phyloP scores from a whole-genome alignment of 2,888 invertebrate genomes.

The Amphipyra berbera region DNA sequence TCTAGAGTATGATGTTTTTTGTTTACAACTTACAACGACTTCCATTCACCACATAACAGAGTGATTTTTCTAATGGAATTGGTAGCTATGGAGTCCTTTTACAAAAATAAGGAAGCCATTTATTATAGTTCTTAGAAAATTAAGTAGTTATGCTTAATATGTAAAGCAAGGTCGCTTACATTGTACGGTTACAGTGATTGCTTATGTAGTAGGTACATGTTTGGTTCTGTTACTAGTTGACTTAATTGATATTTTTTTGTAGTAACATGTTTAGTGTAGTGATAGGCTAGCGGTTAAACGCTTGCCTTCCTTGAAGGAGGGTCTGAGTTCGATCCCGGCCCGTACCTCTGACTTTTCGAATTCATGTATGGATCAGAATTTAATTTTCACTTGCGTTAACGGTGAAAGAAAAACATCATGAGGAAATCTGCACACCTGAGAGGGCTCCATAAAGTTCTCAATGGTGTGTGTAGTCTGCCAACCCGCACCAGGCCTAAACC shows the following conservation, averaged over 20 bases:
- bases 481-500: too few relatives aligned
- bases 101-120: conserved; percentile 55
- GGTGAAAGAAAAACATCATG: too few relatives aligned
- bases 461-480: too few relatives aligned
- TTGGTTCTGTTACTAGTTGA: conserved; percentile 7
- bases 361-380: too few relatives aligned
- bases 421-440: too few relatives aligned
- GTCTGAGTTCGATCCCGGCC: too few relatives aligned
- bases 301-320: too few relatives aligned
- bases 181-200: conserved; percentile 38
- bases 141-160: conserved; percentile 20
- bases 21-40: conserved; percentile 38
- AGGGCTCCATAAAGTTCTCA: too few relatives aligned
- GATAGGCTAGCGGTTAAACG: too few relatives aligned
- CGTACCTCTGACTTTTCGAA: too few relatives aligned
- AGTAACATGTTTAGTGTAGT: not conserved
- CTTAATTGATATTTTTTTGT: not conserved
- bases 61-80: conserved; percentile 32
- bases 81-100: conserved; percentile 25
- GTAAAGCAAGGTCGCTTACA: conserved; percentile 45
- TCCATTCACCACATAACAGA: conserved; percentile 34
- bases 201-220: conserved; percentile 20
- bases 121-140: conserved; percentile 29
- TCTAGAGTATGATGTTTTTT: conserved; percentile 6
- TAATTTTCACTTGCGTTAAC: too few relatives aligned